Base-by-base conservation (phyloP, 2,888 invertebrate genomes). In the Anoncus sp. region DNA sequence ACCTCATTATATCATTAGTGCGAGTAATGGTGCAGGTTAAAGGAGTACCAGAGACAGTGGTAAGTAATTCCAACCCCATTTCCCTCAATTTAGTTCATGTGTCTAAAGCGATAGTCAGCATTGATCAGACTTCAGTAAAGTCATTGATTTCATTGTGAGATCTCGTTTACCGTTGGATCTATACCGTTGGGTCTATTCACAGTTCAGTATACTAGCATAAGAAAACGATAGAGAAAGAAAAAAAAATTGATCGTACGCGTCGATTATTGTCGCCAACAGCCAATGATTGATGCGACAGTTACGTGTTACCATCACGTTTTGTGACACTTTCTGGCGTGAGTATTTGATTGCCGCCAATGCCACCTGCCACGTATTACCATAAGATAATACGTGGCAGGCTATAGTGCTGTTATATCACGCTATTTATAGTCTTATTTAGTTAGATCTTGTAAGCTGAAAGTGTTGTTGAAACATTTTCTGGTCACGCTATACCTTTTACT, bases 211-310 rank as follows among this genome's bases (percentile, higher is more conserved):
- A 63, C 35, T 35, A 3, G 38, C 5, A 24, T 1, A 24, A 22
- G 20, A 24, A 40, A 43, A 53, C 31, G 4, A 51, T 10, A 31
- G n/a, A 20, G 55, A 65, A 49, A 45, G n/a, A 55, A 62, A 66
- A 43, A 38, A 60, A 24, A 62, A 63, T 62, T 59, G 66, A 78
- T 71, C 62, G 63, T 43, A 57, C 57, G 62, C 40, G 66, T 49
- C 71, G 79, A 75, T 79, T 75, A 75, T 59, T 72, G 49, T 27
- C 16, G 31, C 71, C 43, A 60, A 66, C 60, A 47, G 35, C 51
- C 62, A 40, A 79, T 79, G 79, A 79, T 79, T 75, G 63, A 79
- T 79, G 79, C 49, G 75, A 72, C 62, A 18, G 45, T 79, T 72
- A 71, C 79, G 79, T 79, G 79, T 75, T 63, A 55, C 62, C 59